These are phyloP conservation scores for Limnephilus marmoratus DNA, from an alignment of 2,888 invertebrate genomes.

Conservation along the genomic window DNA sequence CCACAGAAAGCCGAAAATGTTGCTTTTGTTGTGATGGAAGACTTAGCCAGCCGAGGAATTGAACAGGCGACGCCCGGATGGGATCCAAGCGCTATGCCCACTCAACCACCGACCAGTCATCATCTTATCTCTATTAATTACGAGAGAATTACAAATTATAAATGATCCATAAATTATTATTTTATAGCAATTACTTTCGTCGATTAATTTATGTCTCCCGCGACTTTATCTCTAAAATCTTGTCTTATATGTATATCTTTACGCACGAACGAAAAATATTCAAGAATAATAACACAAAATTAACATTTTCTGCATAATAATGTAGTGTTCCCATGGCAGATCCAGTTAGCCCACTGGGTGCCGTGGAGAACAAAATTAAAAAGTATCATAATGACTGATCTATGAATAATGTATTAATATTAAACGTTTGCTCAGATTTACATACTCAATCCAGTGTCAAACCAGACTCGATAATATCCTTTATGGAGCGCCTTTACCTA, in stretches of 20 bases:
- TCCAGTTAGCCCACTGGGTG: slow-evolving; percentile 4
- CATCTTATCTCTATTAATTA: background rate
- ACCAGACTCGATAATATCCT: background rate
- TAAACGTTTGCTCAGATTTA: slow-evolving; percentile 13
- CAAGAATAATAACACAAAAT: slow-evolving; percentile 34
- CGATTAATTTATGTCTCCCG: background rate
- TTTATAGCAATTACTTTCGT: background rate
- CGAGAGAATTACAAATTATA: background rate
- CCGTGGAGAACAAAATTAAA: slow-evolving; percentile 25
- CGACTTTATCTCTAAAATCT: background rate
- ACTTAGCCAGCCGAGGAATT: too few species aligned
- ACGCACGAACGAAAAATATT: background rate
- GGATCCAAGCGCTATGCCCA: too few species aligned
- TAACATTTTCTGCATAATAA: slow-evolving; percentile 18
- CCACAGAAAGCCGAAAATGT: too few species aligned
- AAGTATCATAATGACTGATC: slow-evolving; percentile 11
- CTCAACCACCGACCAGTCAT: too few species aligned
- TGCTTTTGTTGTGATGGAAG: too few species aligned
- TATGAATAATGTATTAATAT: slow-evolving; percentile 33
- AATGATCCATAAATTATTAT: background rate
- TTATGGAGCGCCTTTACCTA: background rate
- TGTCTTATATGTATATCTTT: slow-evolving; percentile 2
- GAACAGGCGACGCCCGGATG: too few species aligned
- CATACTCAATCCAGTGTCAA: background rate
- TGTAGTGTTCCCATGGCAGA: background rate